Conservation (phyloP, 2,888 invertebrate species). For the Clivina fossor region DNA sequence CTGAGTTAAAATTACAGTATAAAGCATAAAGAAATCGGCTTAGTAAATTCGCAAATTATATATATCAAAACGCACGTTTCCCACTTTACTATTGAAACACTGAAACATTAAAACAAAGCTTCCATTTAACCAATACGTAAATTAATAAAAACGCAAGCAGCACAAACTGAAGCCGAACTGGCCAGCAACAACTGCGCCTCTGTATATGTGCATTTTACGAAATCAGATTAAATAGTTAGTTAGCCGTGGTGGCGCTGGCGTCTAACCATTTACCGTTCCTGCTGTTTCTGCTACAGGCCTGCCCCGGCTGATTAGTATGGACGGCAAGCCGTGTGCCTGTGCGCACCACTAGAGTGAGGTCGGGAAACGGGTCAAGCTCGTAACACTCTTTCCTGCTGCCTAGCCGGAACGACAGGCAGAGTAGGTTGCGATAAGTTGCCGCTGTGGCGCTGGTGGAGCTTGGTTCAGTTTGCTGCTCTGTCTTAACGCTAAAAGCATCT, state of each 20-base stretch:
- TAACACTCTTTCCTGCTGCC: constrained; percentile 1
- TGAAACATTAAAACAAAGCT: too few species aligned
- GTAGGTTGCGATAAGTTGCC: neutral
- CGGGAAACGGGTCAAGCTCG: constrained; percentile 30
- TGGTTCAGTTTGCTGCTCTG: constrained; percentile 19
- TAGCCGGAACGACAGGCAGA: neutral
- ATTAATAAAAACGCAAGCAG: constrained; percentile 29
- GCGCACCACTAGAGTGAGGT: constrained; percentile 29
- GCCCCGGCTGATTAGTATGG: constrained; percentile 28
- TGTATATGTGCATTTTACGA: constrained; percentile 26
- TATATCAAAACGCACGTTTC: neutral
- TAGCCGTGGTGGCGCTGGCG: neutral
- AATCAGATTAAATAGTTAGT: constrained; percentile 30
- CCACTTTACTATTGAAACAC: neutral
- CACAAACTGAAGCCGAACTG: constrained; percentile 15
- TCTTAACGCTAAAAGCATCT: constrained; percentile 33
- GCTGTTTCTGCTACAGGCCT: constrained; percentile 12
- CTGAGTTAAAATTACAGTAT: too few species aligned
- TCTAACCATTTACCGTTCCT: too few species aligned
- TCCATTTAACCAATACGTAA: constrained; percentile 22
- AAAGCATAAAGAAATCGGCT: too few species aligned
- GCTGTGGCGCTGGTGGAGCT: neutral
- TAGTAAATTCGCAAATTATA: too few species aligned
- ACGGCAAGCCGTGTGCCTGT: constrained; percentile 18
- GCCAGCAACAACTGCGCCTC: too few species aligned